phyloP scores from a whole-genome alignment of 2,888 invertebrate species.

The Odontomyia ornata region DNA sequence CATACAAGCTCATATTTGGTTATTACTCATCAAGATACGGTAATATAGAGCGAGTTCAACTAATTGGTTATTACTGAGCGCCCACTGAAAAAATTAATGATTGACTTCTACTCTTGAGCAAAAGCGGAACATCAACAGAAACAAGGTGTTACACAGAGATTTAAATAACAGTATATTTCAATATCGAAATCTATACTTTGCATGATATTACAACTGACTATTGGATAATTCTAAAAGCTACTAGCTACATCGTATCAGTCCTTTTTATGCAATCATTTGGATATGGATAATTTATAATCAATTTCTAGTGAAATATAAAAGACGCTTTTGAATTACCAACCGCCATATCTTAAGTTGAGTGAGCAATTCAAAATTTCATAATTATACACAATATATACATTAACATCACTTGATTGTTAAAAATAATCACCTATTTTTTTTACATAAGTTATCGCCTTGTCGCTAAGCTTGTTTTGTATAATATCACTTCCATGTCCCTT shows the following conservation, averaged over 20 bases:
- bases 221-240: neutral
- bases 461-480: neutral
- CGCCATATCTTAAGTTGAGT: neutral
- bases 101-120: too few relatives aligned
- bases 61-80: too few relatives aligned
- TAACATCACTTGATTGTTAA: neutral
- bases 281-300: neutral
- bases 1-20: too few relatives aligned
- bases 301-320: neutral
- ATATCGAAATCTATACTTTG: neutral
- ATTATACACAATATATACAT: neutral
- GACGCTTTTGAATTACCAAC: too few relatives aligned
- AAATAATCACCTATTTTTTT: constrained; percentile 1
- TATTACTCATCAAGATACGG: too few relatives aligned
- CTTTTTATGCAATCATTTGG: constrained; percentile 4
- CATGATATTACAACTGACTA: neutral
- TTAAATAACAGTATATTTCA: constrained; percentile 1
- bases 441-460: neutral
- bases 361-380: neutral
- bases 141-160: neutral
- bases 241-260: constrained; percentile 2
- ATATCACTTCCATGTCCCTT: neutral
- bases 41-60: too few relatives aligned
- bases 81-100: too few relatives aligned
- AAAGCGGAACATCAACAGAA: neutral